Evolutionary conservation across 2,888 invertebrate genomes (phyloP).

Genomic region (Orchestes rusci): DNA sequence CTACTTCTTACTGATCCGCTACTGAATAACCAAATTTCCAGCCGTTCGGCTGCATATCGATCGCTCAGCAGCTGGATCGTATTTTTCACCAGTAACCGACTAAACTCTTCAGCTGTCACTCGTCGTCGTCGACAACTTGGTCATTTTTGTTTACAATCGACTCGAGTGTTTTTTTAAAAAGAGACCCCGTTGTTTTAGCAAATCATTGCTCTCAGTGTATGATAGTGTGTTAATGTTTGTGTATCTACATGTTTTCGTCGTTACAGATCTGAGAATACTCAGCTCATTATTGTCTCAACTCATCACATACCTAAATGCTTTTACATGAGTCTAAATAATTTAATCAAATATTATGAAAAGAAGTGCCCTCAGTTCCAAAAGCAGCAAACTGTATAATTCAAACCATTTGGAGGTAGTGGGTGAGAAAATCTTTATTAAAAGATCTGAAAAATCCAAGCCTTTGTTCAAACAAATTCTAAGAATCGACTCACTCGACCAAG

Average conservation of each 20-base stretch:
- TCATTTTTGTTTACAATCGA: slow-evolving; percentile 12
- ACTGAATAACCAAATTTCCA: slow-evolving; percentile 14
- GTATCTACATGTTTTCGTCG: too few relatives aligned
- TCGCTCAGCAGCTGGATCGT: slow-evolving; percentile 15
- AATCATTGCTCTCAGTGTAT: too few relatives aligned
- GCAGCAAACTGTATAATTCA: slow-evolving; percentile 17
- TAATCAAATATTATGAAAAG: too few relatives aligned
- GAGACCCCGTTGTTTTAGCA: too few relatives aligned
- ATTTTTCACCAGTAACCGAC: slow-evolving; percentile 20
- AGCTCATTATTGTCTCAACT: too few relatives aligned
- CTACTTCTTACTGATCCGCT: slow-evolving; percentile 14
- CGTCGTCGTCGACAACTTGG: not conserved
- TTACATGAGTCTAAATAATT: too few relatives aligned
- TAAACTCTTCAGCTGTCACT: slow-evolving; percentile 17
- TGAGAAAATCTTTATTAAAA: slow-evolving; percentile 23
- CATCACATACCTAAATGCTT: too few relatives aligned
- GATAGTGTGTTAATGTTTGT: too few relatives aligned
- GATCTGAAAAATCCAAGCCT: slow-evolving; percentile 8
- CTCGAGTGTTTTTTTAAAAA: slow-evolving; percentile 5
- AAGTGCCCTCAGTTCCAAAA: slow-evolving; percentile 16
- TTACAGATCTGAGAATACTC: too few relatives aligned
- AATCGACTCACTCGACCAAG: slow-evolving; percentile 13
- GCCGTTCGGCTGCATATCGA: slow-evolving; percentile 19
- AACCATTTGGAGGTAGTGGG: slow-evolving; percentile 29
- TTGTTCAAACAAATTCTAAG: slow-evolving; percentile 21